phyloP scores from a whole-genome alignment of 53 echinoderm and acorn worm species.

The Paracentrotus lividus region DNA sequence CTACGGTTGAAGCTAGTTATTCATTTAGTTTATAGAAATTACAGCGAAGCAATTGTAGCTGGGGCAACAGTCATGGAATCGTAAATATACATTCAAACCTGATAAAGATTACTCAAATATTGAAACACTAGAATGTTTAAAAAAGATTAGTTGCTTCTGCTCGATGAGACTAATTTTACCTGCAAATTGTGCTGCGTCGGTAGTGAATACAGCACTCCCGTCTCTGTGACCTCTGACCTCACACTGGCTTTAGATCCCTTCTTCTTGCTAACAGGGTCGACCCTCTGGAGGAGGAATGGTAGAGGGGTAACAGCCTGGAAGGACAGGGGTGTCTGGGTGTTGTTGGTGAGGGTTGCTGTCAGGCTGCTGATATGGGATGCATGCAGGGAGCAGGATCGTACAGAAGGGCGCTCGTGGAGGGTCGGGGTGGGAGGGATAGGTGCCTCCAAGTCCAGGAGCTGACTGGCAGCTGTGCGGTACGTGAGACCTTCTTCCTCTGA shows the following conservation, averaged over 20 bases:
- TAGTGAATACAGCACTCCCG: constrained; percentile 67
- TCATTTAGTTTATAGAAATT: too few relatives aligned
- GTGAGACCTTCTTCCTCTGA: constrained; percentile 94
- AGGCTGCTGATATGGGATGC: constrained; percentile 75
- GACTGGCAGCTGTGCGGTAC: constrained; percentile 95
- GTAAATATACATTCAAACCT: too few relatives aligned
- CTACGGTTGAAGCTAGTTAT: too few relatives aligned
- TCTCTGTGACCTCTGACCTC: constrained; percentile 50
- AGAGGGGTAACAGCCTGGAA: constrained; percentile 89
- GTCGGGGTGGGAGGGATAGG: constrained; percentile 69
- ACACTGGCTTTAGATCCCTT: constrained; percentile 45
- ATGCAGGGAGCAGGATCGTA: constrained; percentile 61
- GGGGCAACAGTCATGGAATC: too few relatives aligned
- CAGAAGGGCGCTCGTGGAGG: constrained; percentile 53
- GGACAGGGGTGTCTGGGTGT: constrained; percentile 93
- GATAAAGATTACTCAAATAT: too few relatives aligned
- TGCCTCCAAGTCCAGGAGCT: constrained; percentile 75
- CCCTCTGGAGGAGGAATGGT: constrained; percentile 84
- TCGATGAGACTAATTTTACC: constrained; percentile 58
- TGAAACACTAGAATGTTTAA: too few relatives aligned
- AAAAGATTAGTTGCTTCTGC: not conserved
- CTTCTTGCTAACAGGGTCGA: constrained; percentile 79
- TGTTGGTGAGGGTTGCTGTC: constrained; percentile 90
- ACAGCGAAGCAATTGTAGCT: too few relatives aligned
- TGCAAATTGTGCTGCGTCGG: constrained; percentile 91